Base-by-base conservation (phyloP, 2,797 vertebrate species). In the Scyliorhinus canicula region DNA sequence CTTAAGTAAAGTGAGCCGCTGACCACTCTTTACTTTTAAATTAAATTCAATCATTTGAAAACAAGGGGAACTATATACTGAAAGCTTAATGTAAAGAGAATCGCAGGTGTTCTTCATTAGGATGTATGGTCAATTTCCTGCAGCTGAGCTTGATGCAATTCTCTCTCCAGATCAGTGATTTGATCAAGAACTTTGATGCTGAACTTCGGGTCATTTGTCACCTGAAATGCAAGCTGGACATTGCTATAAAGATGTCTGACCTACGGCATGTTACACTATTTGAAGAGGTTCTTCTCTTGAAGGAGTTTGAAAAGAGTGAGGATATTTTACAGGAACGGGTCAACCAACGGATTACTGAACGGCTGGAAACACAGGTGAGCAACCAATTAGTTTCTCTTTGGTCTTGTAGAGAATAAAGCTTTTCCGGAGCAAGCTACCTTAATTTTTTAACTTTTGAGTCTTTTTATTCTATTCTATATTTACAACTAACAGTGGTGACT, bases 221-320 rank as follows among this genome's bases (percentile, higher is more conserved):
- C 93, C 96, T 98, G 96, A 99, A 99, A 95, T 95, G 98, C 95
- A 96, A 95, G 71, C 96, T 98, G 96, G 98, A 99, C 91, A 96
- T 96, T 69, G 96, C 97, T 95, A 97, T 99, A 97, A 99, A 99
- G 96, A 96, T 96, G 95, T 97, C 97, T n/a, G 98, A 98, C 95
- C 97, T 99, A 74, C 96, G 85, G 2, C 97, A 98, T 95, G 95
- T 98, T 96, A 99, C 97, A 0, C 97, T 98, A 95, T 98, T 97
- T 95, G 98, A 99, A 96, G 99, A 99, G 97, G 97, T 98, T 95
- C 97, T 98, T 95, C 96, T 99, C 84, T 97, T 99, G 95, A 97
- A 98, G 95, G 98, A 98, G 95, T 98, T 98, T 95, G 98, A 98
- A 95, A 96, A 97, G 96, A 98, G 97, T 28, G 98, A 99, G 96